These are phyloP conservation scores for Sebastes flavidus DNA, from an alignment of 2,797 vertebrate species.

Conservation along the genomic window DNA sequence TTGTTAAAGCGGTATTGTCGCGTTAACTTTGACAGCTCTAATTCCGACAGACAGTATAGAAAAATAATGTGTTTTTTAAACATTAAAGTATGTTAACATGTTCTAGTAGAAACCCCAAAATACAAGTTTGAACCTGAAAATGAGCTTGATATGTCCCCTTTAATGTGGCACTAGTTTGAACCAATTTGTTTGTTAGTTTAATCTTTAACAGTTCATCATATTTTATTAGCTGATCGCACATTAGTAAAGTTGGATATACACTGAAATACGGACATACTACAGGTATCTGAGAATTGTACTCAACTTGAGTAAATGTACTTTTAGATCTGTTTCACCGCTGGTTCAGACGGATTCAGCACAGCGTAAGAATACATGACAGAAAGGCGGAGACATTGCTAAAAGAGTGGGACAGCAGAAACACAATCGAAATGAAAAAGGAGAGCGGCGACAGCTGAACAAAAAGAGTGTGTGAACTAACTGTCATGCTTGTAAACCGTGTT, in stretches of 20 bases:
- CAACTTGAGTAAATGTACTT: not conserved
- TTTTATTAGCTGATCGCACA: not conserved
- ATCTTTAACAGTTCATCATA: not conserved
- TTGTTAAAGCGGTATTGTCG: too few species aligned
- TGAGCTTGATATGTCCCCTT: not conserved
- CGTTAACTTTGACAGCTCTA: too few species aligned
- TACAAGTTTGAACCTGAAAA: not conserved
- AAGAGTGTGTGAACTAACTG: constrained; percentile 9
- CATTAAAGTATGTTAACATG: not conserved
- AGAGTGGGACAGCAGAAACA: not conserved
- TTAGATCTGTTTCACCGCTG: not conserved
- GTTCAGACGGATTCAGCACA: not conserved
- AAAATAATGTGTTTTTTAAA: not conserved
- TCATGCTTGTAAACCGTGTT: constrained; percentile 1
- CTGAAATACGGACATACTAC: not conserved
- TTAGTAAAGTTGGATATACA: not conserved
- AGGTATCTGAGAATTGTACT: not conserved
- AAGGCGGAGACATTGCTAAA: not conserved
- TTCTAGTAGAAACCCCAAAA: not conserved
- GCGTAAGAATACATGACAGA: not conserved
- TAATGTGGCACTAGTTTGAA: not conserved
- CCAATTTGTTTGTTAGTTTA: not conserved
- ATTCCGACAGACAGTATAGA: not conserved
- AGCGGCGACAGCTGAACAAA: not conserved
- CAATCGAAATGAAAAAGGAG: not conserved